A percentile compares a stretch with the other conserved stretches of the same genome.
Conservation (phyloP, 2,113 vertebrate species). For the Todiramphus chloris region DNA sequence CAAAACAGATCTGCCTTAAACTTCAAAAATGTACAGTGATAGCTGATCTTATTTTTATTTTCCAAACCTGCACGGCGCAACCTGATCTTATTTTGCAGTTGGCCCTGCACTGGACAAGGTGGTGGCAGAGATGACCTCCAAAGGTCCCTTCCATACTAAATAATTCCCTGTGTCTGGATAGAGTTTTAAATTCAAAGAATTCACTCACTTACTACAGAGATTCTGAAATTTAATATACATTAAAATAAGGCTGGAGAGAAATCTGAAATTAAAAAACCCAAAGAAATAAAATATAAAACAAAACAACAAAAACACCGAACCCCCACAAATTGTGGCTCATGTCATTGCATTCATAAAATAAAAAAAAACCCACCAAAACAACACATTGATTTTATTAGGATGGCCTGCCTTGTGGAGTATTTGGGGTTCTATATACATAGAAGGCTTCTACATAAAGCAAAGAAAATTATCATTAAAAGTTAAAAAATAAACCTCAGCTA, state of each 20-base stretch:
- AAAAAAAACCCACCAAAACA: neutral
- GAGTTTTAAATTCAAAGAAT: neutral
- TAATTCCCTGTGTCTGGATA: neutral
- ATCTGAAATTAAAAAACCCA: neutral
- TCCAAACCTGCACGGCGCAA: neutral
- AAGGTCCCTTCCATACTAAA: neutral
- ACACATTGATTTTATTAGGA: neutral
- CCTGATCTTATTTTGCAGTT: neutral
- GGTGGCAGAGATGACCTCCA: neutral
- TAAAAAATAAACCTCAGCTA: neutral
- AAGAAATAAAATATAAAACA: neutral
- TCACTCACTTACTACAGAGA: neutral
- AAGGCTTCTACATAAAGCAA: neutral
- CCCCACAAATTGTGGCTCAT: neutral
- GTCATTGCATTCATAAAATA: neutral
- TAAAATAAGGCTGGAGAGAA: neutral
- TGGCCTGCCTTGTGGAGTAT: neutral
- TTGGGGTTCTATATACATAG: neutral
- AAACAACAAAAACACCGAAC: neutral
- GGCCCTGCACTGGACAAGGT: neutral
- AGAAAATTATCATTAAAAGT: neutral
- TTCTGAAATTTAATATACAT: neutral
- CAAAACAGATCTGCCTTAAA: neutral
- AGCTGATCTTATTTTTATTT: neutral
- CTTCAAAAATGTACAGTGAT: neutral